phyloP scores from a whole-genome alignment of 2,797 vertebrate genomes.

The Lacerta agilis region DNA sequence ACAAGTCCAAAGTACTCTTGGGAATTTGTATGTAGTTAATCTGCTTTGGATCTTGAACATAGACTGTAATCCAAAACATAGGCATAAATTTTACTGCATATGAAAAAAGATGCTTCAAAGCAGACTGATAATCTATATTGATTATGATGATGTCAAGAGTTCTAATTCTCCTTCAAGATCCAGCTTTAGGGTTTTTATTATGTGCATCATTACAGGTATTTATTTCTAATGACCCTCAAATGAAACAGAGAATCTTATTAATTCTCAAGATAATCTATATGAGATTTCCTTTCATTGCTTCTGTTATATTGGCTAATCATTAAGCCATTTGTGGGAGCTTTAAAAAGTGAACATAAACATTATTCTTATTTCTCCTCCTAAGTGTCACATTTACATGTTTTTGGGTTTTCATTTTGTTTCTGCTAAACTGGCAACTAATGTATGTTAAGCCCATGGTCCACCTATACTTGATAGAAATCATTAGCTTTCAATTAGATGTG shows the following conservation, averaged over 20 bases:
- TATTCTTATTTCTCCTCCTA: background rate
- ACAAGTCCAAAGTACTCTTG: background rate
- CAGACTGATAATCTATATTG: background rate
- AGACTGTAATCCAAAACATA: background rate
- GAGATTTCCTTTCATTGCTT: background rate
- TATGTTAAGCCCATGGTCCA: constrained; percentile 25
- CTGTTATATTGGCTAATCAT: background rate
- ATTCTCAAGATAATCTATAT: background rate
- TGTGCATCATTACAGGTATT: background rate
- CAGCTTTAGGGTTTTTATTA: background rate
- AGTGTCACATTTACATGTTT: background rate
- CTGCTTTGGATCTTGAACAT: background rate
- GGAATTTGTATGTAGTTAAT: background rate
- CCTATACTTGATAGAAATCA: background rate
- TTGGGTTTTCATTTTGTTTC: background rate
- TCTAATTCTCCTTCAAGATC: background rate
- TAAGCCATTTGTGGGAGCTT: background rate
- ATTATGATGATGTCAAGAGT: background rate
- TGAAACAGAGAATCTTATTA: background rate
- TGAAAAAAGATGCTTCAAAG: background rate
- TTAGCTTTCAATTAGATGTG: constrained; percentile 57
- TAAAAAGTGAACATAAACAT: background rate
- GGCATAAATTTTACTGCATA: background rate
- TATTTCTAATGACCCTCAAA: background rate
- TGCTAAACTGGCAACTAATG: constrained; percentile 39